Conservation (phyloP, 2,113 vertebrate genomes). For the Coregonus clupeaformis region DNA sequence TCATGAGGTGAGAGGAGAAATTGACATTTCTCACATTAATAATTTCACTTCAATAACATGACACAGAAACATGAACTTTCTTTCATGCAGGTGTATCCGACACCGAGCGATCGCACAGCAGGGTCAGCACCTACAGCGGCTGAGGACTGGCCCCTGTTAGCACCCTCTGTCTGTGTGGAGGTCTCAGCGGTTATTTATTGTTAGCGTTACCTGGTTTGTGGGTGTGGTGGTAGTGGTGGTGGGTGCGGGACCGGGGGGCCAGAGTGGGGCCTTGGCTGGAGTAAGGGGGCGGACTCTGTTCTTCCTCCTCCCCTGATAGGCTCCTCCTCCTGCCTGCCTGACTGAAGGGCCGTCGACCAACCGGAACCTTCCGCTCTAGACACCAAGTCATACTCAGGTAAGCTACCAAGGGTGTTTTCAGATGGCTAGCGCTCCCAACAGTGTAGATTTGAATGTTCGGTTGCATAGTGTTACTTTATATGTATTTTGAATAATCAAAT, state of each 20-base stretch:
- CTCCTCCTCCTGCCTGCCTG: slow-evolving; percentile 88
- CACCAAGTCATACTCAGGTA: slow-evolving; percentile 89
- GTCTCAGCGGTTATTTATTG: slow-evolving; percentile 39
- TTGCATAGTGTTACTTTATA: slow-evolving; percentile 11
- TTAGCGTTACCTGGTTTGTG: slow-evolving; percentile 87
- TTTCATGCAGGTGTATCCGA: slow-evolving; percentile 28
- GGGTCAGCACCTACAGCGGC: not conserved
- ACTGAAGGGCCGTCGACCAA: slow-evolving; percentile 91
- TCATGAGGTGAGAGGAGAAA: too few relatives aligned
- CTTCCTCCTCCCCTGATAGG: slow-evolving; percentile 87
- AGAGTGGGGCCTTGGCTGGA: slow-evolving; percentile 79
- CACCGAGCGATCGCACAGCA: not conserved
- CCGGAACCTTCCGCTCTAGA: slow-evolving; percentile 95
- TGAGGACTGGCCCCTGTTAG: not conserved
- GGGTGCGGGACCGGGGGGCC: slow-evolving; percentile 80
- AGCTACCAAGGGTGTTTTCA: slow-evolving; percentile 69
- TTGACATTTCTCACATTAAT: too few relatives aligned
- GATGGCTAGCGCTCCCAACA: not conserved
- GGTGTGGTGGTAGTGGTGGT: slow-evolving; percentile 85
- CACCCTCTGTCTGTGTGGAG: slow-evolving; percentile 13
- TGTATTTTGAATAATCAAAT: too few relatives aligned
- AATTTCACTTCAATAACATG: too few relatives aligned
- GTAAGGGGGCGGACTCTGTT: slow-evolving; percentile 89
- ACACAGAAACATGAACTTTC: too few relatives aligned
- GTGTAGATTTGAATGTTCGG: slow-evolving; percentile 38